A percentile compares a stretch with the other conserved stretches of the same genome.
These are phyloP conservation scores for Calvadosia cruxmelitensis DNA, from an alignment of 30 jellyfish, hydroid and myxozoan genomes.

Conservation along the genomic window DNA sequence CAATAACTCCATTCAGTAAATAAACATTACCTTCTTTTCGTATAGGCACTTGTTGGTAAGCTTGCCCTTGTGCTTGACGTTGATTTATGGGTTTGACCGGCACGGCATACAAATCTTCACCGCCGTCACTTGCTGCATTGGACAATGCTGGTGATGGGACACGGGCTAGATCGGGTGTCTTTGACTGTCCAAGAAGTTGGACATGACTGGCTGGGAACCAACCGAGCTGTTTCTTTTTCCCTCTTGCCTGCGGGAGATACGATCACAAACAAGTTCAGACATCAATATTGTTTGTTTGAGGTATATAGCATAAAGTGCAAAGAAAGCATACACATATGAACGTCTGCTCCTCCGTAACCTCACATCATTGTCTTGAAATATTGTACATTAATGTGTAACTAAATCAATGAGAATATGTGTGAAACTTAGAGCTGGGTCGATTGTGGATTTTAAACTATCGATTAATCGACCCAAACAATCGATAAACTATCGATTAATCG, in stretches of 20 bases:
- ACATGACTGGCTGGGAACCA: constrained; percentile 97
- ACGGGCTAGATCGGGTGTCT: constrained; percentile 20
- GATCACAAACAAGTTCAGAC: not conserved
- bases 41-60: not conserved
- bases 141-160: constrained; percentile 12
- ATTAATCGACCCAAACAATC: too few relatives aligned
- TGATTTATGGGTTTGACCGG: constrained; percentile 30
- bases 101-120: constrained; percentile 71
- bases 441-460: too few relatives aligned
- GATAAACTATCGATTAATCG: too few relatives aligned
- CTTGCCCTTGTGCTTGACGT: constrained; percentile 1
- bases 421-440: too few relatives aligned
- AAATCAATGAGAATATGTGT: too few relatives aligned
- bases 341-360: too few relatives aligned
- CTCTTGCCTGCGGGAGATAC: constrained; percentile 44
- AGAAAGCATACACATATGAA: too few relatives aligned
- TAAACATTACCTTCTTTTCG: not conserved
- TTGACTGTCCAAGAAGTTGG: constrained; percentile 35
- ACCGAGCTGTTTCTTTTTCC: constrained; percentile 87
- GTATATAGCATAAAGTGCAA: too few relatives aligned
- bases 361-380: too few relatives aligned
- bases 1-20: too few relatives aligned
- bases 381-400: too few relatives aligned
- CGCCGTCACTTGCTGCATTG: constrained; percentile 18
- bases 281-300: too few relatives aligned